phyloP scores from a whole-genome alignment of 2,113 vertebrate genomes.

The Plectropomus leopardus region DNA sequence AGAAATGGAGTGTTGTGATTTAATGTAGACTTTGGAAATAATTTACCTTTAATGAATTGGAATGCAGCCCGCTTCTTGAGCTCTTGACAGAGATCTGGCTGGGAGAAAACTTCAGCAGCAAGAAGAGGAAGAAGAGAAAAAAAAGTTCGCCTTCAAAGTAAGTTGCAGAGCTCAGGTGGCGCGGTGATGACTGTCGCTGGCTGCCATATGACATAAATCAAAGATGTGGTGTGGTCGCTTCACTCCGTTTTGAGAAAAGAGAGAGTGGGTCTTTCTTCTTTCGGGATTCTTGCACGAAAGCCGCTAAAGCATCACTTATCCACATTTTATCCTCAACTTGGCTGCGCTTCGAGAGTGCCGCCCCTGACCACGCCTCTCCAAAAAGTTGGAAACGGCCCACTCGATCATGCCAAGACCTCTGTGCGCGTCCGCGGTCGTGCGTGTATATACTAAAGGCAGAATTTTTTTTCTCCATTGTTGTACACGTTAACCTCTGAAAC shows the following conservation, averaged over 20 bases:
- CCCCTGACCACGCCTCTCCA: conserved; percentile 75
- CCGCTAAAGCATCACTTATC: conserved; percentile 74
- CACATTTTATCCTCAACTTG: conserved; percentile 82
- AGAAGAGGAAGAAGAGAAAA: neutral
- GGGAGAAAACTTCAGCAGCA: conserved; percentile 37
- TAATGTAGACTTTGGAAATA: conserved; percentile 62
- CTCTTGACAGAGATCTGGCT: conserved; percentile 56
- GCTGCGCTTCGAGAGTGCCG: conserved; percentile 56
- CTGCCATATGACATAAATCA: conserved; percentile 35
- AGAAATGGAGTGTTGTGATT: conserved; percentile 46
- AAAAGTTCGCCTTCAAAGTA: conserved; percentile 47
- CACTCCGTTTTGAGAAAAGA: conserved; percentile 5
- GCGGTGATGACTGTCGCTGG: conserved; percentile 13
- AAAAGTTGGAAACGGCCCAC: conserved; percentile 46
- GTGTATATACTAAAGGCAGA: neutral
- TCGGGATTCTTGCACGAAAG: conserved; percentile 65
- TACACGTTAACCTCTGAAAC: conserved; percentile 8
- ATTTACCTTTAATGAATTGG: conserved; percentile 77
- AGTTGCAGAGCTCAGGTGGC: conserved; percentile 56
- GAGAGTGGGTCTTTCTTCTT: conserved; percentile 42
- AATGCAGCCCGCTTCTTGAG: conserved; percentile 48
- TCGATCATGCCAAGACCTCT: conserved; percentile 14
- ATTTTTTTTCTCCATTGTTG: neutral
- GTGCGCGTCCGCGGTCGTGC: conserved; percentile 23
- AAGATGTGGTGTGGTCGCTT: neutral